Conservation (phyloP, 2,113 vertebrate species). For the Microtus montanus region DNA sequence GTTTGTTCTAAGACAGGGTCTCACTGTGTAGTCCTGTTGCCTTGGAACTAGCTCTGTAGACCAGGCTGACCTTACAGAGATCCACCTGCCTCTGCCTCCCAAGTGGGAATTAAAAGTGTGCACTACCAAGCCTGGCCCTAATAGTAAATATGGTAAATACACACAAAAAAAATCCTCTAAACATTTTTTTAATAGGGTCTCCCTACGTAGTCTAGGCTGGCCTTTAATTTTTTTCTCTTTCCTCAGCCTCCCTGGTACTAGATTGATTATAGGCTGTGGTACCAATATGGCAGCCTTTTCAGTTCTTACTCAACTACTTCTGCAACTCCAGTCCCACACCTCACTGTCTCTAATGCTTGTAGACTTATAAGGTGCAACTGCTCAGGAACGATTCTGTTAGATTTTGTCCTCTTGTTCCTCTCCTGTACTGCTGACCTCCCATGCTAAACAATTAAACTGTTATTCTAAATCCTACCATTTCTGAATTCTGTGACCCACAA, state of each 20-base stretch:
- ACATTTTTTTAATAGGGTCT: background rate
- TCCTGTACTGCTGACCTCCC: background rate
- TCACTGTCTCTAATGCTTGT: background rate
- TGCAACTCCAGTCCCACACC: conserved; percentile 23
- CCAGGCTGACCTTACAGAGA: background rate
- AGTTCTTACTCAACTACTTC: conserved; percentile 30
- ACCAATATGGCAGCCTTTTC: background rate
- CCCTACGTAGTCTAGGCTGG: background rate
- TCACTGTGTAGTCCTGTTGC: background rate
- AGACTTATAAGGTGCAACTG: background rate
- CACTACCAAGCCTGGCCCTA: background rate
- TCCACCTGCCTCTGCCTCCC: background rate
- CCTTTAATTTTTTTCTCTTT: background rate
- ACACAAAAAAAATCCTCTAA: background rate
- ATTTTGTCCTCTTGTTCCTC: background rate
- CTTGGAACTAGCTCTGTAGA: background rate
- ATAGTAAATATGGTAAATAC: conserved; percentile 25
- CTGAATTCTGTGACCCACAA: background rate
- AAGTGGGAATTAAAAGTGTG: background rate
- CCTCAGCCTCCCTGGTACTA: background rate
- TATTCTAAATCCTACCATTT: conserved; percentile 24
- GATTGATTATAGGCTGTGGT: background rate
- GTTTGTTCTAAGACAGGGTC: background rate
- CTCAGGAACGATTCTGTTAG: background rate
- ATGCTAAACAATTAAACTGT: background rate